Evolutionary conservation across 2,888 invertebrate genomes (phyloP).

Genomic region (Tanaodytes sp.): DNA sequence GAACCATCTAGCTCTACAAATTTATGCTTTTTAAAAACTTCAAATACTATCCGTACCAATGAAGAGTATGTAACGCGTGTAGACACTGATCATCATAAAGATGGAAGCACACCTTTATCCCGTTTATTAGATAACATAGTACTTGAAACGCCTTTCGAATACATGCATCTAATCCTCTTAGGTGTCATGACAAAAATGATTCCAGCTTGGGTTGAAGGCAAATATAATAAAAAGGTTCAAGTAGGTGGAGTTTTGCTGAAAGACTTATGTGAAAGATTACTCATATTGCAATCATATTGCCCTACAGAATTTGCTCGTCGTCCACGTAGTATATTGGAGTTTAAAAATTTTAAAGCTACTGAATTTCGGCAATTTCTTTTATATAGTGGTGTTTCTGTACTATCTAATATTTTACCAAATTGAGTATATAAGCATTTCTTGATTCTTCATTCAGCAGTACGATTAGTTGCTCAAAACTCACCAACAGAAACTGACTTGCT

Average conservation of each 20-base stretch:
- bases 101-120: neutral
- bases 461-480: neutral
- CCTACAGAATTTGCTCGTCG: neutral
- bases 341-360: constrained; percentile 3
- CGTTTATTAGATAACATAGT: neutral
- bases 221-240: neutral
- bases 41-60: neutral
- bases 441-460: neutral
- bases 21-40: neutral
- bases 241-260: neutral
- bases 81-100: neutral
- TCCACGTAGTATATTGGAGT: neutral
- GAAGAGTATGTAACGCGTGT: neutral
- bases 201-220: neutral
- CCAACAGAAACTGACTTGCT: neutral
- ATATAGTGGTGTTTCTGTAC: constrained; percentile 4
- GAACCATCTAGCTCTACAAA: neutral
- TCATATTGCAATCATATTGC: neutral
- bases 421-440: constrained; percentile 1
- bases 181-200: neutral
- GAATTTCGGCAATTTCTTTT: constrained; percentile 6
- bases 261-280: neutral
- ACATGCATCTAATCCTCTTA: neutral
- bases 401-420: neutral
- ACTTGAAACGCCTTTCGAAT: neutral